Base-by-base conservation (phyloP, 2,888 invertebrate species). In the Lottia scabra region DNA sequence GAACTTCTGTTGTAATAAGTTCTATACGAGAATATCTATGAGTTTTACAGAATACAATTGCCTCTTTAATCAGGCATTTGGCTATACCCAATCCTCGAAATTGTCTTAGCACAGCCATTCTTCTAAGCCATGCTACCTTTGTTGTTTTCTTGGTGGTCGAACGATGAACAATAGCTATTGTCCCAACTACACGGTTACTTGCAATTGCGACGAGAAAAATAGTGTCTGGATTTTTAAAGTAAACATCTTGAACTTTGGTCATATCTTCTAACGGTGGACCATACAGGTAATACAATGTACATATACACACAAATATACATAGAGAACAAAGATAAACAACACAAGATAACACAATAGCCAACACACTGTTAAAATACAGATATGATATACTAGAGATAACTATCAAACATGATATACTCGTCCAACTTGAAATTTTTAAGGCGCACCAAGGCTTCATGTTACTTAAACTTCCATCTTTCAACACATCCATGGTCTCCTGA, bases 1-100 rank as follows among this genome's bases (percentile, higher is more conserved):
- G 81, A 5, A 78, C 74, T 68, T 77, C 76, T 23, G 81, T 81
- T 2, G 81, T 81, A 4, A 81, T 78, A n/a, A 81, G 67, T 45
- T 76, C 74, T 15, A 81, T 71, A 15, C 56, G 63, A 23, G 73
- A 62, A 63, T 80, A 81, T n/a, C 71, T 63, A 10, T 64, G 67
- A 15, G 63, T 38, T 46, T 45, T 68, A 67, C 79, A 80, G 63
- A 81, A 81, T 23, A 71, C 56, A 4, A 80, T 65, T 4, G 73
- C 68, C n/a, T 46, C 70, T 10, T 68, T 19, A n/a, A 81, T 75
- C 43, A 81, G 63, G 8, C 72, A 68, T 63, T 77, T 78, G 1
- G 79, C 81, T 23, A 81, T 76, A 0, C 81, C 81, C 26, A 72
- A 43, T 19, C 78, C 74, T 38, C 81, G 66, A 63, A 63, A 77